phyloP scores from a whole-genome alignment of 2,113 vertebrate species.

The Ginglymostoma cirratum region DNA sequence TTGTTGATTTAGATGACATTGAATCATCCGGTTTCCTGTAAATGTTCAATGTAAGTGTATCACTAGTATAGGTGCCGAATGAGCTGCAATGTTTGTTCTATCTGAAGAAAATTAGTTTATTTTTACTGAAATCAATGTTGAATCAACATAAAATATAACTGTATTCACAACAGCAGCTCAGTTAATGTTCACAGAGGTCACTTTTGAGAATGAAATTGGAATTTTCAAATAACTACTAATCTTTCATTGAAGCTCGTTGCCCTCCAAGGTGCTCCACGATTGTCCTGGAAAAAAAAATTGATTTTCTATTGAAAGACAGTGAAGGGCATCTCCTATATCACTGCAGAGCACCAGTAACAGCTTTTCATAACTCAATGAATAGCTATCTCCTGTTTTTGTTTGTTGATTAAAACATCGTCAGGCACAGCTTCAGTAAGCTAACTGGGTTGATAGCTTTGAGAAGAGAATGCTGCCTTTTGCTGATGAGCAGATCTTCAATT shows the following conservation, averaged over 20 bases:
- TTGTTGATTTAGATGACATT: background rate
- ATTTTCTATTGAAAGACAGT: constrained; percentile 48
- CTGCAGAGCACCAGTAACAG: constrained; percentile 38
- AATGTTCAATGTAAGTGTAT: background rate
- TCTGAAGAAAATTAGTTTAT: constrained; percentile 39
- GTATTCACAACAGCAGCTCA: background rate
- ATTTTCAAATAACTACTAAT: constrained; percentile 39
- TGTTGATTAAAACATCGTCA: background rate
- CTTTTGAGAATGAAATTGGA: constrained; percentile 37
- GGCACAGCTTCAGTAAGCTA: background rate
- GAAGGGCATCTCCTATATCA: constrained; percentile 47
- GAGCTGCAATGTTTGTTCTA: constrained; percentile 43
- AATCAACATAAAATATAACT: constrained; percentile 25
- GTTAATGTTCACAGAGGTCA: constrained; percentile 41
- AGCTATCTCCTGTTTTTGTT: background rate
- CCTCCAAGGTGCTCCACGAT: constrained; percentile 40
- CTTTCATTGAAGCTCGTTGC: constrained; percentile 41
- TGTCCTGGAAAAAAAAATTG: constrained; percentile 45
- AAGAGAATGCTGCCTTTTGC: background rate
- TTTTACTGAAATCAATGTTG: constrained; percentile 39
- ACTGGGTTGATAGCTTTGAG: background rate
- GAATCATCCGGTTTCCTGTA: background rate
- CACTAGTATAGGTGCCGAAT: background rate
- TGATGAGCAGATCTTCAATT: background rate
- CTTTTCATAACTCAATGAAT: background rate